A percentile compares a stretch with the other conserved stretches of the same genome.
Evolutionary conservation across 2,113 vertebrate species (phyloP).

Genomic region (Tachuris rubrigastra): DNA sequence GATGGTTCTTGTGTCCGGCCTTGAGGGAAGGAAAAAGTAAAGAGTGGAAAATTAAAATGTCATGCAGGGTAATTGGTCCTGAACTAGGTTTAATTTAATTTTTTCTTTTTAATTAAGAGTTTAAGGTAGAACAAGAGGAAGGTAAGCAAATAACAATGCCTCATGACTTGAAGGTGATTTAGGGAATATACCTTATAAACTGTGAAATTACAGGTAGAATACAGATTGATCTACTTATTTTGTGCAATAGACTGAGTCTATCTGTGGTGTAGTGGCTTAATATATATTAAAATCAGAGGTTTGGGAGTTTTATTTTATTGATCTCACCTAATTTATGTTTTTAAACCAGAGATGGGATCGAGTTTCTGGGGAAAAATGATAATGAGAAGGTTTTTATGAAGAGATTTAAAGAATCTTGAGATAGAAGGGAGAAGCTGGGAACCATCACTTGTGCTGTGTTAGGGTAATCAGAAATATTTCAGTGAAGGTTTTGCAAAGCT

Average conservation of each 20-base stretch:
- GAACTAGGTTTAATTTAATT: background rate
- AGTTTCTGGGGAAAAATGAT: background rate
- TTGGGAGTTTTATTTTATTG: background rate
- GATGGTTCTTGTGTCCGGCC: background rate
- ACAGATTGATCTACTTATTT: background rate
- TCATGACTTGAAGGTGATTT: background rate
- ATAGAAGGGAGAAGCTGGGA: background rate
- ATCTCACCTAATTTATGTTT: background rate
- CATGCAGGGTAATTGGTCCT: background rate
- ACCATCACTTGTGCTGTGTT: background rate
- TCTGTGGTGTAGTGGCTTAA: background rate
- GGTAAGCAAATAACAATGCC: background rate
- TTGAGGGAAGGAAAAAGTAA: background rate
- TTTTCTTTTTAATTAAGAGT: background rate
- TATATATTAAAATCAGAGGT: background rate
- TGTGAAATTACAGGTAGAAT: background rate
- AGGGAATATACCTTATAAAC: background rate
- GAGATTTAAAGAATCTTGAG: background rate
- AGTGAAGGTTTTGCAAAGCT: background rate
- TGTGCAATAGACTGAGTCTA: background rate
- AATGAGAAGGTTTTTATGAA: background rate
- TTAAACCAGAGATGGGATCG: background rate
- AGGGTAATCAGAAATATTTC: background rate
- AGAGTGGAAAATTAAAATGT: conserved; percentile 23
- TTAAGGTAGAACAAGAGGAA: background rate